phyloP scores from a whole-genome alignment of 2,888 invertebrate species.

The Theristus sp. region DNA sequence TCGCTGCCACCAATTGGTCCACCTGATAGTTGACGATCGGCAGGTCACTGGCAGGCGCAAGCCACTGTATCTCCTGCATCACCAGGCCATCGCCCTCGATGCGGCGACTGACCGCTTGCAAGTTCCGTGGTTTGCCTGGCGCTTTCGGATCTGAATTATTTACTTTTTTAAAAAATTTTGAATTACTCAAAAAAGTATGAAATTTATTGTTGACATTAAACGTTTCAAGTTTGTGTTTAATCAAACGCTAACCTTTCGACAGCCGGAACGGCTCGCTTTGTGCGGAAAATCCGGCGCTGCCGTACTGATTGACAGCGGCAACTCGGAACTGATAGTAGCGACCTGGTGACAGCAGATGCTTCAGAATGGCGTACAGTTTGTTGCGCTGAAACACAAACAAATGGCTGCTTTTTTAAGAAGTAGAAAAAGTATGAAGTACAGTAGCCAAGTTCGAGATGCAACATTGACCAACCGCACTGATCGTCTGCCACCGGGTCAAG shows the following conservation, averaged over 20 bases:
- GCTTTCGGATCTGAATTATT: slow-evolving; percentile 15
- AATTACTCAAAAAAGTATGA: not conserved
- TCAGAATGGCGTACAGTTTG: slow-evolving; percentile 25
- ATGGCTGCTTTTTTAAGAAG: not conserved
- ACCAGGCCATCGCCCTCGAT: not conserved
- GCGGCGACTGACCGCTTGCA: slow-evolving; percentile 2
- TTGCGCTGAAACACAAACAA: slow-evolving; percentile 15
- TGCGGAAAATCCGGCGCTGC: slow-evolving; percentile 27
- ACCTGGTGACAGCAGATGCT: slow-evolving; percentile 24
- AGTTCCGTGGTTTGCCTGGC: slow-evolving; percentile 17
- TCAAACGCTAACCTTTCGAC: slow-evolving; percentile 12
- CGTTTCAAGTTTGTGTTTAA: not conserved
- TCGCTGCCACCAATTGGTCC: too few species aligned
- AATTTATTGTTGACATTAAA: not conserved
- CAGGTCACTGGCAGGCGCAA: slow-evolving; percentile 20
- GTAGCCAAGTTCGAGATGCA: too few species aligned
- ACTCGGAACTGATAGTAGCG: slow-evolving; percentile 23
- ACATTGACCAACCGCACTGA: slow-evolving; percentile 16
- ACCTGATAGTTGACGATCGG: slow-evolving; percentile 24
- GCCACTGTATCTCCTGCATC: slow-evolving; percentile 12
- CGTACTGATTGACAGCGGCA: slow-evolving; percentile 26
- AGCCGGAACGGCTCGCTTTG: slow-evolving; percentile 19
- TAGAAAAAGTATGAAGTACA: not conserved
- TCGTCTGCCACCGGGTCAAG: slow-evolving; percentile 27
- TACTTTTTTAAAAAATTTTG: not conserved